Evolutionary conservation across 2,113 vertebrate genomes (phyloP).

Genomic region (Dunckerocampus dactyliophorus): DNA sequence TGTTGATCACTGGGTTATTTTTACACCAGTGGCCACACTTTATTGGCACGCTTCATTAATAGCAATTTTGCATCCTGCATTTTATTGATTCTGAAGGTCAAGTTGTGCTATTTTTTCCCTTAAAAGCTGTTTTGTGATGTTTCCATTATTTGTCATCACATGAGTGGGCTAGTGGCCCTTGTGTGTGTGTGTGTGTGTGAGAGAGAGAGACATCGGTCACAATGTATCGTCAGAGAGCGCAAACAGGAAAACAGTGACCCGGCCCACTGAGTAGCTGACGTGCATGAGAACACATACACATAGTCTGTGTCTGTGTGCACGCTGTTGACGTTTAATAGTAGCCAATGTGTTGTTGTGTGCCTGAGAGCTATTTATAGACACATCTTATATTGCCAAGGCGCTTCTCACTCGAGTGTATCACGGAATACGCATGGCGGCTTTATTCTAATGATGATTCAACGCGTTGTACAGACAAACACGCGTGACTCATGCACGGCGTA

Average conservation of each 20-base stretch:
- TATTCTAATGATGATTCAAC: no score
- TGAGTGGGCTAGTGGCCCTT: slow-evolving; percentile 35
- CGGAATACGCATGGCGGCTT: no score
- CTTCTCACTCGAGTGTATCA: background rate
- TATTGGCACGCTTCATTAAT: slow-evolving; percentile 3
- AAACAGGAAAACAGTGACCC: slow-evolving; percentile 64
- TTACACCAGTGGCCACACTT: slow-evolving; percentile 15
- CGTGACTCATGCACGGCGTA: no score
- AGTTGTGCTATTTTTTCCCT: background rate
- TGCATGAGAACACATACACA: slow-evolving; percentile 45
- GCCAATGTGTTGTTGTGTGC: slow-evolving; percentile 50
- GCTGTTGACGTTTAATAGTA: slow-evolving; percentile 59
- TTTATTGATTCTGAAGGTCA: slow-evolving; percentile 2
- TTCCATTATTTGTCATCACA: slow-evolving; percentile 31
- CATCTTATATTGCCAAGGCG: slow-evolving; percentile 34
- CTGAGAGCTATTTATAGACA: slow-evolving; percentile 61
- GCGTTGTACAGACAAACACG: no score
- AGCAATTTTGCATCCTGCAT: slow-evolving; percentile 4
- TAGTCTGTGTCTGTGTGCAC: slow-evolving; percentile 25
- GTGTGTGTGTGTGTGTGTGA: no score
- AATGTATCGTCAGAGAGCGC: slow-evolving; percentile 57
- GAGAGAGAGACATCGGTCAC: slow-evolving; percentile 26
- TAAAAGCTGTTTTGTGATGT: slow-evolving; percentile 22
- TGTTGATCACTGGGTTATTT: slow-evolving; percentile 46
- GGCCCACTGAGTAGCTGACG: slow-evolving; percentile 44